Percentiles rank a stretch among this genome's conserved stretches.
phyloP scores from a whole-genome alignment of 2,113 vertebrate species.

The Laticauda colubrina region DNA sequence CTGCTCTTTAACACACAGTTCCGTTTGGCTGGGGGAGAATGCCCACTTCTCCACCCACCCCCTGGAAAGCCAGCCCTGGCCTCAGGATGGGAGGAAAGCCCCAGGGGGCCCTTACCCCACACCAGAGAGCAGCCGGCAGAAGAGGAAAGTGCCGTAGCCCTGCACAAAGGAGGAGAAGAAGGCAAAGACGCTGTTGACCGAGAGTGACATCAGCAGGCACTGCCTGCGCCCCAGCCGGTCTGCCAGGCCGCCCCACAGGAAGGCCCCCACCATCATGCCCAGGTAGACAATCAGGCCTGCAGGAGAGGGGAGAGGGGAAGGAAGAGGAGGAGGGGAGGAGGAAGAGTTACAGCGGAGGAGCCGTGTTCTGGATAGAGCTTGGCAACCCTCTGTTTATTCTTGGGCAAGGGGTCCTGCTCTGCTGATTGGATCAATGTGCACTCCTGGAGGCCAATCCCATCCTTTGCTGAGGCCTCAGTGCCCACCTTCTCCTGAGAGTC shows the following conservation, averaged over 20 bases:
- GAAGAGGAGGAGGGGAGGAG: background rate
- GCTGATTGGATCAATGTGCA: background rate
- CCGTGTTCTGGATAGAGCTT: background rate
- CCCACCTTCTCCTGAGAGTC: background rate
- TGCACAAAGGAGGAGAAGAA: conserved; percentile 99
- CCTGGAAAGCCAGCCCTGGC: background rate
- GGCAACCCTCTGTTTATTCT: background rate
- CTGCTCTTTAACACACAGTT: background rate
- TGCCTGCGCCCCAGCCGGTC: conserved; percentile 91
- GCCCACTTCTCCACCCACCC: background rate
- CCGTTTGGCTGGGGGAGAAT: background rate
- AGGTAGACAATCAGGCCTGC: conserved; percentile 91
- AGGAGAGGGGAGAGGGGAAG: background rate
- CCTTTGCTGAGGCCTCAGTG: background rate
- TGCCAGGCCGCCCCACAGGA: conserved; percentile 93
- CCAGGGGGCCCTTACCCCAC: conserved; percentile 80
- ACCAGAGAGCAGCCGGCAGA: conserved; percentile 92
- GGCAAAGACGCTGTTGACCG: conserved; percentile 96
- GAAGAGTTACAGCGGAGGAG: background rate
- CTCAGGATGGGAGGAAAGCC: background rate
- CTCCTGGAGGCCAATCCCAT: background rate
- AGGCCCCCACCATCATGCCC: conserved; percentile 98
- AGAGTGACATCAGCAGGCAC: conserved; percentile 95
- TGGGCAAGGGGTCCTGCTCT: background rate
- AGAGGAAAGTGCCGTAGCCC: conserved; percentile 94